These are phyloP conservation scores for Noctuana brunneofusca DNA, from an alignment of 2,888 invertebrate genomes.

Conservation along the genomic window DNA sequence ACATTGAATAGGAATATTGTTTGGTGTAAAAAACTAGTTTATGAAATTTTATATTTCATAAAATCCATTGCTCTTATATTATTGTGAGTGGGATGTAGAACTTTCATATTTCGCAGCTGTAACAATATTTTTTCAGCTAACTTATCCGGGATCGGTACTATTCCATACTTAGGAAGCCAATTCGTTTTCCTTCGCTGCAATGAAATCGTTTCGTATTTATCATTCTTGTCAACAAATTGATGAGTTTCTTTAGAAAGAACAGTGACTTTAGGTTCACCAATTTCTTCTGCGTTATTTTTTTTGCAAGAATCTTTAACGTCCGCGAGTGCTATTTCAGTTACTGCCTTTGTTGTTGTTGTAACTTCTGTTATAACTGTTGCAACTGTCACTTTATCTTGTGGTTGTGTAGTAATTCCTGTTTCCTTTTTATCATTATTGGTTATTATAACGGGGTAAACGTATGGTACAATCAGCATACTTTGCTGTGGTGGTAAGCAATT, in stretches of 20 bases:
- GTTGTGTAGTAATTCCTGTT: background rate
- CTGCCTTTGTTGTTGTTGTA: slow-evolving; percentile 25
- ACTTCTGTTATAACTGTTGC: slow-evolving; percentile 31
- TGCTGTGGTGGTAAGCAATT: slow-evolving; percentile 34
- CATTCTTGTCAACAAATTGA: slow-evolving; percentile 33
- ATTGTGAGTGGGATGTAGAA: slow-evolving; percentile 42
- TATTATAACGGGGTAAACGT: slow-evolving; percentile 35
- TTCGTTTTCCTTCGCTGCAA: slow-evolving; percentile 53
- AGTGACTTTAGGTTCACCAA: no score
- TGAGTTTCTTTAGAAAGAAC: slow-evolving; percentile 21
- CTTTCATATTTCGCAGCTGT: slow-evolving; percentile 49
- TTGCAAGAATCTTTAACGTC: slow-evolving; percentile 25
- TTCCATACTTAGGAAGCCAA: slow-evolving; percentile 61
- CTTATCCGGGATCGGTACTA: slow-evolving; percentile 61
- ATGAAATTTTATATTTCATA: slow-evolving; percentile 14
- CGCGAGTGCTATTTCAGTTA: slow-evolving; percentile 20
- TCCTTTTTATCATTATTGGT: slow-evolving; percentile 18
- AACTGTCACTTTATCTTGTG: slow-evolving; percentile 23
- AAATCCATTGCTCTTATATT: slow-evolving; percentile 28
- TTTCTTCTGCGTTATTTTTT: slow-evolving; percentile 1
- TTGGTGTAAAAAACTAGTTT: background rate
- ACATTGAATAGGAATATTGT: background rate
- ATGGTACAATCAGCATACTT: slow-evolving; percentile 35
- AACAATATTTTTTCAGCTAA: slow-evolving; percentile 57
- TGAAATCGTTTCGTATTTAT: slow-evolving; percentile 50